Evolutionary conservation across 2,888 invertebrate species (phyloP).

Genomic region (Pilophorus perplexus): DNA sequence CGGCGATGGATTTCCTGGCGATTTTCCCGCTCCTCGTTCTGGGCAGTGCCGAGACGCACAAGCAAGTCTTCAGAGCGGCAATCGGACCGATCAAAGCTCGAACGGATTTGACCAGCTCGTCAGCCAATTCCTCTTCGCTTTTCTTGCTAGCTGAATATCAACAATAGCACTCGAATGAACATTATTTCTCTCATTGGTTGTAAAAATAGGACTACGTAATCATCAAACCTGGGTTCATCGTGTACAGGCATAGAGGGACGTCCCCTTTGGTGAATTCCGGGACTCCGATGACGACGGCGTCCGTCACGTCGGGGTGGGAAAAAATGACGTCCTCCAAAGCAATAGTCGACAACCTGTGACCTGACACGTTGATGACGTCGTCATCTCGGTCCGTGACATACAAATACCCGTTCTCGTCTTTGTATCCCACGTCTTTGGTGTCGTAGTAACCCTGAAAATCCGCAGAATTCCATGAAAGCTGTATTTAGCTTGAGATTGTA

Average conservation of each 20-base stretch:
- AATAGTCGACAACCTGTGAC: conserved; percentile 84
- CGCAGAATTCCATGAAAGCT: neutral
- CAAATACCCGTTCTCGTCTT: conserved; percentile 77
- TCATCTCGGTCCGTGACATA: conserved; percentile 89
- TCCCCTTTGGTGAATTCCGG: conserved; percentile 88
- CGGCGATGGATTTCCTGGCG: conserved; percentile 79
- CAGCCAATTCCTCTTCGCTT: conserved; percentile 57
- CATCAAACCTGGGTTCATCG: conserved; percentile 68
- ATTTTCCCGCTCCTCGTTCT: conserved; percentile 83
- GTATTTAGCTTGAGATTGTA: too few species aligned
- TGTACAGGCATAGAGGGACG: conserved; percentile 82
- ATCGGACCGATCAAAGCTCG: conserved; percentile 77
- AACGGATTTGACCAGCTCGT: conserved; percentile 61
- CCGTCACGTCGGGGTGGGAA: conserved; percentile 79
- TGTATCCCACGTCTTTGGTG: conserved; percentile 91
- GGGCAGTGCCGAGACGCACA: conserved; percentile 76
- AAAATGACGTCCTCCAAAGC: conserved; percentile 87
- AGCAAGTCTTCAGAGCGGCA: conserved; percentile 78
- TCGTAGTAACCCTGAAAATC: conserved; percentile 76
- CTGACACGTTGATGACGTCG: conserved; percentile 94
- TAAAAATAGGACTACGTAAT: too few species aligned
- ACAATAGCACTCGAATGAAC: neutral
- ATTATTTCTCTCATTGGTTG: too few species aligned
- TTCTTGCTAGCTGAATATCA: conserved; percentile 49
- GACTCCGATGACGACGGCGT: conserved; percentile 86